Percentiles rank a stretch among this genome's conserved stretches.
Evolutionary conservation across 2,888 invertebrate species (phyloP).

Genomic region (Cheilosia urbana): DNA sequence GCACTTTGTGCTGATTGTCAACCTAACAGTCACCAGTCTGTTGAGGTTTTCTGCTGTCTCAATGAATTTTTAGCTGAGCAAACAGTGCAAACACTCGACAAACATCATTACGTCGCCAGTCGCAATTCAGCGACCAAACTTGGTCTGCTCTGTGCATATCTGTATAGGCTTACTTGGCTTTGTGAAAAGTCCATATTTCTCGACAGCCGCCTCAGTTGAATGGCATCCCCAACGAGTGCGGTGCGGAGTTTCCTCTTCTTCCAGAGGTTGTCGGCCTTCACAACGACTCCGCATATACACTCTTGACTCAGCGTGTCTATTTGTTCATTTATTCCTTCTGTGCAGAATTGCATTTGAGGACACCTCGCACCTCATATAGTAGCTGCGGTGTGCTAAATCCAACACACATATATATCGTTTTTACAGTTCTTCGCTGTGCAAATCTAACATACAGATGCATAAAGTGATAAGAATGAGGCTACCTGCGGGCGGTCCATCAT

Average conservation of each 20-base stretch:
- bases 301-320: slow-evolving; percentile 42
- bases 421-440: slow-evolving; percentile 50
- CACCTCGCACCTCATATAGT: slow-evolving; percentile 24
- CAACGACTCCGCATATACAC: neutral
- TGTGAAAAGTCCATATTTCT: slow-evolving; percentile 24
- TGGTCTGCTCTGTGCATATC: neutral
- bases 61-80: slow-evolving; percentile 69
- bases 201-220: slow-evolving; percentile 40
- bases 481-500: slow-evolving; percentile 63
- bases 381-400: slow-evolving; percentile 57
- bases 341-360: slow-evolving; percentile 57
- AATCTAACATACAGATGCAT: slow-evolving; percentile 74
- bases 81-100: slow-evolving; percentile 71
- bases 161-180: slow-evolving; percentile 56
- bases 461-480: slow-evolving; percentile 72
- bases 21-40: slow-evolving; percentile 38
- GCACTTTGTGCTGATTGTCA: slow-evolving; percentile 47
- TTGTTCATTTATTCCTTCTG: slow-evolving; percentile 69
- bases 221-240: slow-evolving; percentile 37
- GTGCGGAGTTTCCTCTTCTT: slow-evolving; percentile 13
- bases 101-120: slow-evolving; percentile 74
- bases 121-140: slow-evolving; percentile 59
- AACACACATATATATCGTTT: slow-evolving; percentile 44
- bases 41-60: slow-evolving; percentile 67
- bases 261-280: slow-evolving; percentile 70